Conservation (phyloP, 64 coral and sea anemone species). For the Orbicella faveolata region DNA sequence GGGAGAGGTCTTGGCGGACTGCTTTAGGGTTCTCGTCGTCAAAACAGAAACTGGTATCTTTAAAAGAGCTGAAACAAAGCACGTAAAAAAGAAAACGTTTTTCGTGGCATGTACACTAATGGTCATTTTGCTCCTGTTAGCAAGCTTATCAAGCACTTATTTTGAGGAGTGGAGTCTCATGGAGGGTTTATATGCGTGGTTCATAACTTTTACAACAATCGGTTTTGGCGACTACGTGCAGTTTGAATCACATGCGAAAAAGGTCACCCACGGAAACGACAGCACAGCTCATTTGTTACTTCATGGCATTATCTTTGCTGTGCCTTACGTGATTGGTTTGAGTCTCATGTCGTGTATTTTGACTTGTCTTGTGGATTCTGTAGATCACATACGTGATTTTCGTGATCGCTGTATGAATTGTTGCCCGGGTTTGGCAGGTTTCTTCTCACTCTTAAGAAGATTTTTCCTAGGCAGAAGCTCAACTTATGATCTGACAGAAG, state of each 20-base stretch:
- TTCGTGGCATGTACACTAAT: background rate
- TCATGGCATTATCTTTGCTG: background rate
- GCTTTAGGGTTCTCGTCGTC: background rate
- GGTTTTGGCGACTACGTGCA: slow-evolving; percentile 30
- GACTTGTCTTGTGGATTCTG: slow-evolving; percentile 9
- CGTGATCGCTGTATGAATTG: slow-evolving; percentile 5
- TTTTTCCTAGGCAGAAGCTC: background rate
- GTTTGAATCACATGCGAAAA: background rate
- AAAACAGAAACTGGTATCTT: slow-evolving; percentile 1
- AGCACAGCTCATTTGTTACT: background rate
- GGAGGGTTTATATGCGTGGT: slow-evolving; percentile 28
- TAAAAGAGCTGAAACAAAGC: background rate
- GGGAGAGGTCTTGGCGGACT: slow-evolving; percentile 5
- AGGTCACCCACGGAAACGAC: background rate
- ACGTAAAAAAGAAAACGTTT: background rate
- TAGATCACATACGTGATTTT: slow-evolving; percentile 21
- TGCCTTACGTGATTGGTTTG: background rate
- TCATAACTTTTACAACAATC: slow-evolving; percentile 17
- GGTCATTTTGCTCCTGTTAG: background rate
- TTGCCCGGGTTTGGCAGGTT: background rate
- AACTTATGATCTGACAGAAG: background rate
- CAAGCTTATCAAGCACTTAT: background rate
- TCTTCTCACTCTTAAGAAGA: background rate
- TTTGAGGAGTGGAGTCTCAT: background rate
- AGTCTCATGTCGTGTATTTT: slow-evolving; percentile 24